These are phyloP conservation scores for Lemur catta DNA, from an alignment of 2,797 vertebrate species.

Conservation along the genomic window DNA sequence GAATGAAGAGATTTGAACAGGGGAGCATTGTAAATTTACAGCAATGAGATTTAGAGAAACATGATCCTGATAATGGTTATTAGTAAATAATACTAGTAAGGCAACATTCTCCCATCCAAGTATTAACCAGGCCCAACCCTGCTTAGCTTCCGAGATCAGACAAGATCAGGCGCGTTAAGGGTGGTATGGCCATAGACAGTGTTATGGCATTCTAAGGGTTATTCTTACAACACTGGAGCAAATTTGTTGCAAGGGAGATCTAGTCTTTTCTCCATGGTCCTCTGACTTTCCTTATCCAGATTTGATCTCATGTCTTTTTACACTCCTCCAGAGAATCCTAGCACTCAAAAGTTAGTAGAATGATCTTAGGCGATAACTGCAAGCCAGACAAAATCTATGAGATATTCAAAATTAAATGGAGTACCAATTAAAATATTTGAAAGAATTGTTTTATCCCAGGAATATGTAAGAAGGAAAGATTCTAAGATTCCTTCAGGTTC, in stretches of 20 bases:
- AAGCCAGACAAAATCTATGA: neutral
- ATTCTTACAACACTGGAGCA: neutral
- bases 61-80: neutral
- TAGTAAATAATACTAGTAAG: neutral
- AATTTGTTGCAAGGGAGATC: neutral
- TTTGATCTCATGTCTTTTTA: neutral
- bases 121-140: too few species aligned
- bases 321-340: neutral
- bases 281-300: neutral
- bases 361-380: neutral
- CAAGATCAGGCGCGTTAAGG: too few species aligned
- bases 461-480: neutral
- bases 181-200: too few species aligned
- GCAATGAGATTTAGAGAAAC: neutral
- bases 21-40: neutral
- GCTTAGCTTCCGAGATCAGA: too few species aligned
- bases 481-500: neutral
- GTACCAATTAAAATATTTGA: neutral
- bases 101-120: too few species aligned
- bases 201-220: neutral
- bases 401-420: slow-evolving; percentile 3
- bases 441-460: neutral
- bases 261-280: neutral
- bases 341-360: neutral
- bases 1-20: neutral